Evolutionary conservation across 2,888 invertebrate genomes (phyloP).

Genomic region (Temnothorax ravouxi): DNA sequence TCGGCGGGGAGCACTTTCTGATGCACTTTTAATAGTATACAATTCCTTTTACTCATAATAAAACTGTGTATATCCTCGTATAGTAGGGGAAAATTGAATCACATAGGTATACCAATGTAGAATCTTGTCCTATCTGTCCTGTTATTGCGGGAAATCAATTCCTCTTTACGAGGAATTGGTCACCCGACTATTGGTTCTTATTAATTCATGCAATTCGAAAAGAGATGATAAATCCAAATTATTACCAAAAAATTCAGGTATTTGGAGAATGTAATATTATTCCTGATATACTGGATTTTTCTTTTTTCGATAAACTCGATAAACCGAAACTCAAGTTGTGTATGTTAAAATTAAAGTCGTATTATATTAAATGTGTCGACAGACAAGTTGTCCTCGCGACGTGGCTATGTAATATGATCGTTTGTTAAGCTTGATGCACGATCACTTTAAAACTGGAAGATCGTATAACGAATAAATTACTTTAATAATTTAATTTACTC

Average conservation of each 20-base stretch:
- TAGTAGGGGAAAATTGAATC: neutral
- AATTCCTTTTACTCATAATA: neutral
- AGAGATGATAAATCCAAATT: neutral
- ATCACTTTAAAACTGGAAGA: slow-evolving; percentile 49
- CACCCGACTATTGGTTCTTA: neutral
- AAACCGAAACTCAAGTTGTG: neutral
- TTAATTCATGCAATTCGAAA: neutral
- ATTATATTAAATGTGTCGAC: neutral
- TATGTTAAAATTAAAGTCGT: neutral
- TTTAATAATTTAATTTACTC: slow-evolving; percentile 26
- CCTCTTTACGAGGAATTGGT: neutral
- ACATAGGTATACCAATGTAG: neutral
- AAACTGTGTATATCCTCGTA: neutral
- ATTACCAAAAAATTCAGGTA: too few species aligned
- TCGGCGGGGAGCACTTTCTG: neutral
- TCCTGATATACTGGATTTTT: neutral
- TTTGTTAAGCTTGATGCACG: slow-evolving; percentile 25
- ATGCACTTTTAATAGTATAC: neutral
- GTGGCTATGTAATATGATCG: slow-evolving; percentile 8
- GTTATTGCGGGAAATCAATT: neutral
- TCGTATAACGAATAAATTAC: slow-evolving; percentile 62
- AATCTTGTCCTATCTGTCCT: neutral
- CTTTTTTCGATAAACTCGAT: neutral
- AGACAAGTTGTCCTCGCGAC: slow-evolving; percentile 23
- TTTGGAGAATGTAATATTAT: too few species aligned